A percentile compares a stretch with the other conserved stretches of the same genome.
Evolutionary conservation across 2,888 invertebrate genomes (phyloP).

Genomic region (Ophion ellenae): DNA sequence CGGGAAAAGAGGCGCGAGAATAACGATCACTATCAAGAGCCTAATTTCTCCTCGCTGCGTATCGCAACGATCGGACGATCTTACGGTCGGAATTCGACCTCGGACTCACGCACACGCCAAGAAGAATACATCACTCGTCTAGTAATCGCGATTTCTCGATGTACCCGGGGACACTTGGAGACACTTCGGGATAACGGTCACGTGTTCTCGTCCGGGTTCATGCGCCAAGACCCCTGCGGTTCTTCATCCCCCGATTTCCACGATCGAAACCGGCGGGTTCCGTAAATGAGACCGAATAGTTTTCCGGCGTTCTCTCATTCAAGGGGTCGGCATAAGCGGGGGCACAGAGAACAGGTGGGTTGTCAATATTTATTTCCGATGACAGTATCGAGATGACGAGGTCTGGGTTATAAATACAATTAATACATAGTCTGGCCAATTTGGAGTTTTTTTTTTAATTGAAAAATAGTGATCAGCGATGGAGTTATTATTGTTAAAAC

Average conservation of each 20-base stretch:
- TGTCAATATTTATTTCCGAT: no score
- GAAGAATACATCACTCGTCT: not conserved
- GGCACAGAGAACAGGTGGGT: no score
- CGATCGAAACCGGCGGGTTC: not conserved
- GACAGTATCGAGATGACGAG: no score
- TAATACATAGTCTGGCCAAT: no score
- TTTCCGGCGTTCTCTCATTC: no score
- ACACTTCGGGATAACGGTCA: not conserved
- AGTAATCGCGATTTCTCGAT: not conserved
- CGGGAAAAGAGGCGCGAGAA: constrained; percentile 14
- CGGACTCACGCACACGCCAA: not conserved
- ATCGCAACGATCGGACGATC: constrained; percentile 48
- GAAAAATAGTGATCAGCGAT: no score
- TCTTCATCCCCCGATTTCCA: not conserved
- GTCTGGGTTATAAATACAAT: no score
- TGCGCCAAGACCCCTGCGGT: not conserved
- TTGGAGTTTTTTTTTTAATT: no score
- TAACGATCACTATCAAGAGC: constrained; percentile 51
- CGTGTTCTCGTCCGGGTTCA: constrained; percentile 4
- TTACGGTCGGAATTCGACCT: constrained; percentile 54
- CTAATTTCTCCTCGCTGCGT: constrained; percentile 42
- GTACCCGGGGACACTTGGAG: not conserved
- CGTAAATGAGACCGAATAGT: no score
- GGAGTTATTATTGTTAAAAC: no score
- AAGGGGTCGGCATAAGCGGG: no score